Evolutionary conservation across 1,140 invertebrate species (phyloP).

Genomic region (Psilanteris sp.): DNA sequence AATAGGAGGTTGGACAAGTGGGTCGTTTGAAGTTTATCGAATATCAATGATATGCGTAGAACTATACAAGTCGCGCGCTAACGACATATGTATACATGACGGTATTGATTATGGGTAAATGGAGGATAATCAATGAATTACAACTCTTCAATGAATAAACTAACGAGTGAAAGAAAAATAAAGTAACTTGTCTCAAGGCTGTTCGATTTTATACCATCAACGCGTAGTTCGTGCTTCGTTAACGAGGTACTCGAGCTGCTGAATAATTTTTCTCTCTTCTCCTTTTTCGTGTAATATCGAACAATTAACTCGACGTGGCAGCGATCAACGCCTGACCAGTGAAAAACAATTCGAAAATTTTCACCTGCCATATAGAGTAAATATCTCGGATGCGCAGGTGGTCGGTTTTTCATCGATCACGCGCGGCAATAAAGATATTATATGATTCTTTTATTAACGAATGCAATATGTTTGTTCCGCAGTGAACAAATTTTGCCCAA

Average conservation of each 20-base stretch:
- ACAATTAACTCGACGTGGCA: constrained; percentile 28
- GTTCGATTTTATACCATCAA: constrained; percentile 52
- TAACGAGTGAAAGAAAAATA: constrained; percentile 53
- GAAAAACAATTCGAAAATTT: constrained; percentile 41
- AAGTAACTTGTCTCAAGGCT: constrained; percentile 45
- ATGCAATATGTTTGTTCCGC: constrained; percentile 21
- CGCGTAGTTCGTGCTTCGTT: constrained; percentile 40
- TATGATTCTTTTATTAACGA: too few species aligned
- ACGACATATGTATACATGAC: constrained; percentile 47
- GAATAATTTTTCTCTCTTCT: neutral
- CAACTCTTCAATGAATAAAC: constrained; percentile 60
- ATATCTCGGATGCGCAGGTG: constrained; percentile 7
- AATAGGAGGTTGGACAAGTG: constrained; percentile 50
- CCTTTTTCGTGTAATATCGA: constrained; percentile 7
- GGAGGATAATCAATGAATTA: constrained; percentile 59
- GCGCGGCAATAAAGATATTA: too few species aligned
- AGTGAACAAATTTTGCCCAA: constrained; percentile 2
- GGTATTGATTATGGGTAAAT: constrained; percentile 58
- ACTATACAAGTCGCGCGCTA: constrained; percentile 47
- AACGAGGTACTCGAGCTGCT: constrained; percentile 18
- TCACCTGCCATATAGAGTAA: neutral
- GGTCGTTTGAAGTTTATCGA: constrained; percentile 50
- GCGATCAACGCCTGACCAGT: constrained; percentile 34
- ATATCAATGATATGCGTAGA: constrained; percentile 60
- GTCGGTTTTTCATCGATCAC: constrained; percentile 47